Conservation (phyloP, 2,888 invertebrate genomes). For the Drosophila quinaria region DNA sequence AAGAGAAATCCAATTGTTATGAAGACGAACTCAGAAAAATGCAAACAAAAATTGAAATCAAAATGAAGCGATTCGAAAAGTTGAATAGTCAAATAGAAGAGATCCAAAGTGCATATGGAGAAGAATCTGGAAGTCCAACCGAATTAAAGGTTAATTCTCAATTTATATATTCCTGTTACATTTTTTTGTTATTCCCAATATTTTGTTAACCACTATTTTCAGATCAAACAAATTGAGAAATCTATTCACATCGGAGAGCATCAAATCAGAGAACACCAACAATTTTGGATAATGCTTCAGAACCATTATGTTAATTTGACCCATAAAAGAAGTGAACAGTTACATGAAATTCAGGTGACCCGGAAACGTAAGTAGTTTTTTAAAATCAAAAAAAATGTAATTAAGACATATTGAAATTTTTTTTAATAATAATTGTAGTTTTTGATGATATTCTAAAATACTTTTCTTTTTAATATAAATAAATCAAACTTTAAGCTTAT, state of each 20-base stretch:
- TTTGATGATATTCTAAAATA: too few relatives aligned
- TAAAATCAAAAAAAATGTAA: neutral
- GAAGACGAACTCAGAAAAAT: conserved; percentile 86
- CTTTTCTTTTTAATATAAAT: too few relatives aligned
- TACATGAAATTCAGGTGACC: conserved; percentile 90
- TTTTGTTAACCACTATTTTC: neutral
- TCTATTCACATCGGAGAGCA: conserved; percentile 88
- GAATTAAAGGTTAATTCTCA: conserved; percentile 55
- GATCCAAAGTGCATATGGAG: conserved; percentile 86
- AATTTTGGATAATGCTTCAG: conserved; percentile 92
- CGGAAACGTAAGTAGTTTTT: conserved; percentile 88
- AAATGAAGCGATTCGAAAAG: conserved; percentile 86
- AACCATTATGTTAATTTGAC: conserved; percentile 90
- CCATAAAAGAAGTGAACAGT: conserved; percentile 89
- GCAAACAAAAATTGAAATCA: conserved; percentile 86
- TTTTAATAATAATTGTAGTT: neutral
- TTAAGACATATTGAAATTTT: neutral
- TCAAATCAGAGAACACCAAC: conserved; percentile 89
- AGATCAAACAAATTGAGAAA: conserved; percentile 89
- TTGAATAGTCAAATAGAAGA: conserved; percentile 87
- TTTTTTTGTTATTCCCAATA: neutral
- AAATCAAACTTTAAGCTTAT: too few relatives aligned
- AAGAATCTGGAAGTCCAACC: conserved; percentile 86
- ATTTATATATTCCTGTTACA: neutral
- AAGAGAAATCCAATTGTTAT: conserved; percentile 85